Percentiles rank a stretch among this genome's conserved stretches.
These are phyloP conservation scores for Odontocolon sp. DNA, from an alignment of 2,888 invertebrate genomes.

Conservation along the genomic window DNA sequence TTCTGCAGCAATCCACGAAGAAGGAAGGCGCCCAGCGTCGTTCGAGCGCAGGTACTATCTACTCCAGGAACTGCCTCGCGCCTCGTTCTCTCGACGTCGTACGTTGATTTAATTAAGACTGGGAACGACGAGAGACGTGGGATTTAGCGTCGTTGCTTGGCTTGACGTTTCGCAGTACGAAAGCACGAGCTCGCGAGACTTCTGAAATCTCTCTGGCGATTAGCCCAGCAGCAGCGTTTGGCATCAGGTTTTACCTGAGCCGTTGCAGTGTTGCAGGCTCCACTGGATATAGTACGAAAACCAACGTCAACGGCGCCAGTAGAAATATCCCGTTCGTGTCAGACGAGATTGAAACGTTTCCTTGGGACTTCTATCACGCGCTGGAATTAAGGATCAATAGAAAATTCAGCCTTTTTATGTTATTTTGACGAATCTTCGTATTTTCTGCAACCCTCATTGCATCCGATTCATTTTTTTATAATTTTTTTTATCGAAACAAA, in stretches of 20 bases:
- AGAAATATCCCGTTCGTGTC: slow-evolving; percentile 14
- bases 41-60: slow-evolving; percentile 9
- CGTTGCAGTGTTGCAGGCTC: background rate
- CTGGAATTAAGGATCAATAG: slow-evolving; percentile 30
- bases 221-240: slow-evolving; percentile 39
- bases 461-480: no score
- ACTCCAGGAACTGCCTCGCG: slow-evolving; percentile 23
- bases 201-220: slow-evolving; percentile 39
- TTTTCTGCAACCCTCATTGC: background rate
- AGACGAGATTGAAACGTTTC: slow-evolving; percentile 35
- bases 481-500: no score
- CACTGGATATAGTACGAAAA: background rate
- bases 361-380: slow-evolving; percentile 45
- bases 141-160: slow-evolving; percentile 56
- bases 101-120: slow-evolving; percentile 67
- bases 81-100: slow-evolving; percentile 49
- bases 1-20: background rate
- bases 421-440: no score
- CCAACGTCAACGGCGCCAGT: background rate
- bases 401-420: slow-evolving; percentile 30
- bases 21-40: slow-evolving; percentile 21
- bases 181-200: slow-evolving; percentile 38
- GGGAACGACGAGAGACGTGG: slow-evolving; percentile 53
- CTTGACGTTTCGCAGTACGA: slow-evolving; percentile 25
- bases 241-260: slow-evolving; percentile 35